Evolutionary conservation across 2,888 invertebrate species (phyloP), one percentile per base, ranked within the genome.

Genomic region (Serrognathus titanus): DNA sequence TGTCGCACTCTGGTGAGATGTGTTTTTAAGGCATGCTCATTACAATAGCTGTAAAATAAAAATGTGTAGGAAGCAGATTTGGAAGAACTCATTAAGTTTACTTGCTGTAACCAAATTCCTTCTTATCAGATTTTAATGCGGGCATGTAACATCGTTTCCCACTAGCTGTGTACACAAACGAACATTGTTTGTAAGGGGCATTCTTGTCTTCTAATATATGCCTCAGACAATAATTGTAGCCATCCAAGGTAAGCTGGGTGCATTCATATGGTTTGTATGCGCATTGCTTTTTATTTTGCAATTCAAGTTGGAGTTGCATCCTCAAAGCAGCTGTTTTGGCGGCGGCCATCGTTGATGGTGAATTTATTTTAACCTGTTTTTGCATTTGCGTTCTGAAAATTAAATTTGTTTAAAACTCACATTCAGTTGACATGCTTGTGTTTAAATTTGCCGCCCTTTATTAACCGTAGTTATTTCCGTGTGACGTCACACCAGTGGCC

Each of bases 111-210:
- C 60, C 60, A 31, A 55, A 77, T 64, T 90, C 89, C 70, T 86
- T 86, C 69, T 85, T 86, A 55, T 90, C 90, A 41, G 81, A 78
- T 71, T 85, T 86, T 0, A 88, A 87, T 2, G 92, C 90, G 0
- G 94, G 88, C 69, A 88, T 83, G n/a, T 82, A 78, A 72, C 95
- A 95, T 59, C 89, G 81, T 63, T 88, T 86, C 0, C 87, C 88
- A 60, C 85, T 89, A 51, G 82, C 83, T 31, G 84, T 66, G 74
- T 83, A 84, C 62, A 88, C 80, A 73, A 84, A 89, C 0, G 83
- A 80, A 72, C 97, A 97, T 64, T 89, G 91, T 60, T 85, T 86
- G 74, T 86, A 97, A 0, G 94, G 94, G 1, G 95, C 92, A 9
- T 79, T 82, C 5, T 88, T 84, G 74, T 97, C 96, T 65, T 88